Evolutionary conservation across 1,140 invertebrate species (phyloP).

Genomic region (Copidosoma floridanum): DNA sequence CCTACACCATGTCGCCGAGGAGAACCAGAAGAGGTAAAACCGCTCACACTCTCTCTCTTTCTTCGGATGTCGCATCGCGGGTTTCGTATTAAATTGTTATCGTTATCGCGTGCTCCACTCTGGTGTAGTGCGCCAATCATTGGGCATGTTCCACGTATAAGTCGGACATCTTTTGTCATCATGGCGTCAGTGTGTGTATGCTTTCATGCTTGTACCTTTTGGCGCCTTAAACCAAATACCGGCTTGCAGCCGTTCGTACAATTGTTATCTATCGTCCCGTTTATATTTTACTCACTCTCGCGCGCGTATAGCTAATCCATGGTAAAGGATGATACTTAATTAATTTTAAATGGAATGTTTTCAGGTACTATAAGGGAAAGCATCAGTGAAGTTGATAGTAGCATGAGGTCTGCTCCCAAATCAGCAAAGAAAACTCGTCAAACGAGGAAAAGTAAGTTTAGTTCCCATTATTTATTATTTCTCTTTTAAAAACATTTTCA

Average conservation of each 20-base stretch:
- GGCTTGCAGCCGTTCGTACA: too few species aligned
- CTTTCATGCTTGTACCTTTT: too few species aligned
- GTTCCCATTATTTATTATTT: neutral
- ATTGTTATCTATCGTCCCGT: too few species aligned
- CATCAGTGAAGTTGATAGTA: slow-evolving; percentile 1
- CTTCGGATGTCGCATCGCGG: neutral
- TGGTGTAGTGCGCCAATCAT: slow-evolving; percentile 21
- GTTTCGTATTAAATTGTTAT: neutral
- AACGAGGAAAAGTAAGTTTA: slow-evolving; percentile 8
- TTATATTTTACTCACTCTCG: too few species aligned
- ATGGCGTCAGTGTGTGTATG: too few species aligned
- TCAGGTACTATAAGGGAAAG: slow-evolving; percentile 19
- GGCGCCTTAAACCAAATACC: slow-evolving; percentile 32
- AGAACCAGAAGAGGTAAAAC: slow-evolving; percentile 33
- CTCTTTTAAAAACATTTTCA: neutral
- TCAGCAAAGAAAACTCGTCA: neutral
- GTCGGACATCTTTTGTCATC: too few species aligned
- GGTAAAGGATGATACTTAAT: too few species aligned
- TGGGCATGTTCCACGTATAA: slow-evolving; percentile 32
- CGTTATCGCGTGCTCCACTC: too few species aligned
- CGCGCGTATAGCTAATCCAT: too few species aligned
- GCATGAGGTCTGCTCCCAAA: neutral
- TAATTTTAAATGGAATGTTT: too few species aligned
- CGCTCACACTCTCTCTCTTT: neutral
- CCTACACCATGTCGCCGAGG: slow-evolving; percentile 36